Percentiles rank a stretch among this genome's conserved stretches.
phyloP scores from a whole-genome alignment of 2,113 vertebrate genomes.

The Gnathonemus longibarbis region DNA sequence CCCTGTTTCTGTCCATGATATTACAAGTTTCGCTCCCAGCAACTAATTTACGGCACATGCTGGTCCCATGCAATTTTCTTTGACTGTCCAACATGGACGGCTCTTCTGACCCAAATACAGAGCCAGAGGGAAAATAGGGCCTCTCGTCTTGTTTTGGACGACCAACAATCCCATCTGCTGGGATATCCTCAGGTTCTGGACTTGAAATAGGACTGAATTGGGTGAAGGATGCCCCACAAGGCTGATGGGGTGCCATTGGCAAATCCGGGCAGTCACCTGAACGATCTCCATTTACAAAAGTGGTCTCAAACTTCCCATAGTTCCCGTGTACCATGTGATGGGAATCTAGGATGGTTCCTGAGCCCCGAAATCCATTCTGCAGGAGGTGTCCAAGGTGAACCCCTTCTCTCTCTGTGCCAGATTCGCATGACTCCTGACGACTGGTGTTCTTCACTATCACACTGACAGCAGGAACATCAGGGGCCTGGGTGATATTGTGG shows the following conservation, averaged over 20 bases:
- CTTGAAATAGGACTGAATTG: conserved; percentile 88
- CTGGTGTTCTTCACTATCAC: conserved; percentile 95
- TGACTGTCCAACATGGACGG: conserved; percentile 61
- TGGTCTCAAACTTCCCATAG: conserved; percentile 72
- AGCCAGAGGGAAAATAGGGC: conserved; percentile 64
- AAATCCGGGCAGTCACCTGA: conserved; percentile 64
- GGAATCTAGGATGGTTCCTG: conserved; percentile 57
- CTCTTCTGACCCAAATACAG: conserved; percentile 58
- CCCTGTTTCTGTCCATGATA: conserved; percentile 30
- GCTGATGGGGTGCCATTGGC: conserved; percentile 56
- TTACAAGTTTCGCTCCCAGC: conserved; percentile 57
- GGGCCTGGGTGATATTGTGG: conserved; percentile 57
- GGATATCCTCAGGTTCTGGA: conserved; percentile 72
- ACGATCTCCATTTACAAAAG: conserved; percentile 77
- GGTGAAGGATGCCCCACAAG: conserved; percentile 69
- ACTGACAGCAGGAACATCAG: conserved; percentile 79
- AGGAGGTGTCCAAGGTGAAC: conserved; percentile 61
- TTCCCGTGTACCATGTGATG: conserved; percentile 46
- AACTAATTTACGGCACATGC: conserved; percentile 68
- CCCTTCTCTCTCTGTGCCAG: conserved; percentile 62
- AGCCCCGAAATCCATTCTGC: conserved; percentile 78
- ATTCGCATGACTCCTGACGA: conserved; percentile 78
- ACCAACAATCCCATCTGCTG: conserved; percentile 57
- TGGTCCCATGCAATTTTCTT: conserved; percentile 58
- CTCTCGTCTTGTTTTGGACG: conserved; percentile 63